A percentile compares a stretch with the other conserved stretches of the same genome.
phyloP scores from a whole-genome alignment of 2,797 vertebrate genomes.

The Botia almorhae region DNA sequence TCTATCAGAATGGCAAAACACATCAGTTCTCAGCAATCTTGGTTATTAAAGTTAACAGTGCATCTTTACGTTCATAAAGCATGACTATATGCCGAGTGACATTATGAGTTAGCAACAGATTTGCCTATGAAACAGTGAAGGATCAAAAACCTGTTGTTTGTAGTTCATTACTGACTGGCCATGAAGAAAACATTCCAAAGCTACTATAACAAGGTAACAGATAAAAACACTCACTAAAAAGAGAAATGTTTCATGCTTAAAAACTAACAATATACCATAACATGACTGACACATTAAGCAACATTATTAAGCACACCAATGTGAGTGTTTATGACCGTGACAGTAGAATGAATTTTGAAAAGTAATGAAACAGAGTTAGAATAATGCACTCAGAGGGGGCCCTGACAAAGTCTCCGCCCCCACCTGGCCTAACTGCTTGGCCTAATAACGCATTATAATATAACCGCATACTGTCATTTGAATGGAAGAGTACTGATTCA shows the following conservation, averaged over 20 bases:
- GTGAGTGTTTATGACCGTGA: not conserved
- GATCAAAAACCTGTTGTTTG: not conserved
- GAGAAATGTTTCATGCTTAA: not conserved
- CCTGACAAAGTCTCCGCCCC: not conserved
- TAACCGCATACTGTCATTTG: constrained; percentile 26
- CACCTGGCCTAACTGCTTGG: constrained; percentile 36
- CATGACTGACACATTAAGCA: not conserved
- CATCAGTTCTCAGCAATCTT: too few species aligned
- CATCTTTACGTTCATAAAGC: not conserved
- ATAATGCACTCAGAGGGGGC: not conserved
- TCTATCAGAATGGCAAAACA: not conserved
- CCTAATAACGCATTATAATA: constrained; percentile 29
- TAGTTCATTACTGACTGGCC: not conserved
- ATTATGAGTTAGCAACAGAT: not conserved
- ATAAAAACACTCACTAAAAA: not conserved
- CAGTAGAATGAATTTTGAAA: not conserved
- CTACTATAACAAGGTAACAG: not conserved
- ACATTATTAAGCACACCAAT: not conserved
- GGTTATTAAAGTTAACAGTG: not conserved
- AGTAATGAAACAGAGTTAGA: not conserved
- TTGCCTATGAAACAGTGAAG: not conserved
- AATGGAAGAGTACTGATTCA: constrained; percentile 51
- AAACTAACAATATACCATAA: not conserved
- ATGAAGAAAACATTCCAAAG: not conserved
- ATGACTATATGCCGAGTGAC: not conserved